A percentile compares a stretch with the other conserved stretches of the same genome.
These are phyloP conservation scores for Nysson spinosus DNA, from an alignment of 2,888 invertebrate species.

Conservation along the genomic window DNA sequence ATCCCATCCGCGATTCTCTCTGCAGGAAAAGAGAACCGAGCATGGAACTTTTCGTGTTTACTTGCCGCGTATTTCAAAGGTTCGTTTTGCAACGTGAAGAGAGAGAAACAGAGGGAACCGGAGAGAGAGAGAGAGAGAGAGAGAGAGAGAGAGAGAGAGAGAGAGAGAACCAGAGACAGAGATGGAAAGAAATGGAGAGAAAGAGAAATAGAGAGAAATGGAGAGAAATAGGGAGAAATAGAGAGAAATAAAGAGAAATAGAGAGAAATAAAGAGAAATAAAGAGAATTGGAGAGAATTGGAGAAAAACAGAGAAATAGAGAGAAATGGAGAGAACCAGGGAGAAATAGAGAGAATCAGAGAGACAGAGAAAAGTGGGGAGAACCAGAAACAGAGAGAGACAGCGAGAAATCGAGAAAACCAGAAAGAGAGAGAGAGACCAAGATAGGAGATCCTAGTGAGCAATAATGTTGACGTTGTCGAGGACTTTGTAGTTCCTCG, in stretches of 20 bases:
- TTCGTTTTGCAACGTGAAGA: neutral
- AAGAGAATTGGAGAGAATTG: neutral
- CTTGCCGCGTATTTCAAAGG: constrained; percentile 16
- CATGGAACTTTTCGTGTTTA: constrained; percentile 14
- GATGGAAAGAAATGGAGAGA: neutral
- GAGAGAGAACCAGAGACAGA: neutral
- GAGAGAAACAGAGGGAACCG: neutral
- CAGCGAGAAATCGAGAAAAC: neutral
- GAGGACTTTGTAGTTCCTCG: constrained; percentile 22
- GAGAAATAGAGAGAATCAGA: neutral
- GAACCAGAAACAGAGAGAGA: too few species aligned
- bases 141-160: neutral
- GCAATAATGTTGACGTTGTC: neutral
- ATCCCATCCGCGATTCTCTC: too few species aligned
- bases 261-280: neutral
- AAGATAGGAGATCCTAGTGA: neutral
- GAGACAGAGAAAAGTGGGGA: neutral
- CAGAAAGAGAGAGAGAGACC: neutral
- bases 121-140: neutral
- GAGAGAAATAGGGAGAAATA: neutral
- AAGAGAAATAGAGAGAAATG: neutral
- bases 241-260: neutral
- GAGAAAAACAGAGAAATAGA: neutral
- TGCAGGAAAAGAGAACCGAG: neutral
- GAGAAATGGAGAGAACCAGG: too few species aligned